Base-by-base conservation (phyloP, 2,888 invertebrate species). In the Drosophila prostipennis region DNA sequence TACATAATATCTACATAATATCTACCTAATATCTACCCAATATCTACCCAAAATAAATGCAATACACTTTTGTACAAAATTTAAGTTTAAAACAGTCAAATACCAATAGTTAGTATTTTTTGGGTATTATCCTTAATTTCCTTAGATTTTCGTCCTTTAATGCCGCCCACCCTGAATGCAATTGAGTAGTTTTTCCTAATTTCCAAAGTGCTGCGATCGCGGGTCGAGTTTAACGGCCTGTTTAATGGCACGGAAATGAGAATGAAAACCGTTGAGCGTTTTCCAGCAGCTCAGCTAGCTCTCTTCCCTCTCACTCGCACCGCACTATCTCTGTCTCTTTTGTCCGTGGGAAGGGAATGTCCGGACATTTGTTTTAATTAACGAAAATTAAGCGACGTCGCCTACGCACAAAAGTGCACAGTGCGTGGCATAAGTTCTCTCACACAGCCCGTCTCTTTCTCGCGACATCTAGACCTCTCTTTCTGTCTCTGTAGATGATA, bases 171-270 rank as follows among this genome's bases (percentile, higher is more conserved):
- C 56, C 56, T 39, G 14, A 45, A 61, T 45, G 43, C 60, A 60
- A 60, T 64, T 65, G 67, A 52, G 32, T 29, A 23, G 7, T 36
- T 40, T 39, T 39, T 34, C 39, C 54, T 13, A 65, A 67, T 65
- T 65, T 53, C 26, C 37, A 13, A 36, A 65, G 65, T 65, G 65
- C 65, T 36, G 53, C 39, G 53, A 46, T 52, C 29, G 10, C 10
- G 13, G 23, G 42, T n/a, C 16, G 34, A 6, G 42, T 11, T 52
- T 60, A 55, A 48, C 53, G 65, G 79, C 45, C 63, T 85, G 84
- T 59, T 80, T 83, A 85, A 85, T 85, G 84, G 70, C 67, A 80
- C 74, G 84, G 89, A 85, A 85, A 85, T 83, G 80, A 71, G 84
- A 83, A 71, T 63, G 79, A 74, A 82, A 83, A 72, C 52, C 45